Conservation (phyloP, 2,113 vertebrate species). For the Cavia porcellus region DNA sequence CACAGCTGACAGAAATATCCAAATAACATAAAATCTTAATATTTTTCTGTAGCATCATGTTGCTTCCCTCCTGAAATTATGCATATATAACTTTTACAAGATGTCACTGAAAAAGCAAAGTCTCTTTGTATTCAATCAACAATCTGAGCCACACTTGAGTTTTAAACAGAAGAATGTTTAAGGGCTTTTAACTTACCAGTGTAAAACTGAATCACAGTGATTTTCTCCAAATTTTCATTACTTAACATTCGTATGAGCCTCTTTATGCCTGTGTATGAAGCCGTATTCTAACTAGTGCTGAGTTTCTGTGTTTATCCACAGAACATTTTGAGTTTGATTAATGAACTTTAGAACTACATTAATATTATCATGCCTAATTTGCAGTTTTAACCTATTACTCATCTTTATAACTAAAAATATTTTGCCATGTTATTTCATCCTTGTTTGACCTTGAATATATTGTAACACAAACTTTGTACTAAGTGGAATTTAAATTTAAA, state of each 20-base stretch:
- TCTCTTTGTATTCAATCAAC: background rate
- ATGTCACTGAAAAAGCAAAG: background rate
- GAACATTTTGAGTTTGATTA: constrained; percentile 64
- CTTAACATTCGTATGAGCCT: background rate
- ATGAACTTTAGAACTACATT: constrained; percentile 64
- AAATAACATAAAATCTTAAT: background rate
- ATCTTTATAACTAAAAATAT: constrained; percentile 43
- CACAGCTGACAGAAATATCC: background rate
- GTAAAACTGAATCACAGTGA: background rate
- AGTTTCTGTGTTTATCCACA: background rate
- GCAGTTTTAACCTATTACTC: constrained; percentile 38
- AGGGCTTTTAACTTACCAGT: background rate
- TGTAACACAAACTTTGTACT: background rate
- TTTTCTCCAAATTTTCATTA: background rate
- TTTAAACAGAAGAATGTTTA: background rate
- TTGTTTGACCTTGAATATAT: constrained; percentile 20
- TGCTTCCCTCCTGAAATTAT: background rate
- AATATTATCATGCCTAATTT: constrained; percentile 53
- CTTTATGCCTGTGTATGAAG: background rate
- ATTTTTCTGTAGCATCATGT: background rate
- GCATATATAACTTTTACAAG: background rate
- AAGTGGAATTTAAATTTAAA: background rate
- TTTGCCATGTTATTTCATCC: constrained; percentile 29
- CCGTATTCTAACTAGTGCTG: background rate
- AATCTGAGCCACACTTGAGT: background rate